These are phyloP conservation scores for Dicrurus megarhynchus DNA, from an alignment of 2,113 vertebrate genomes.

Conservation along the genomic window DNA sequence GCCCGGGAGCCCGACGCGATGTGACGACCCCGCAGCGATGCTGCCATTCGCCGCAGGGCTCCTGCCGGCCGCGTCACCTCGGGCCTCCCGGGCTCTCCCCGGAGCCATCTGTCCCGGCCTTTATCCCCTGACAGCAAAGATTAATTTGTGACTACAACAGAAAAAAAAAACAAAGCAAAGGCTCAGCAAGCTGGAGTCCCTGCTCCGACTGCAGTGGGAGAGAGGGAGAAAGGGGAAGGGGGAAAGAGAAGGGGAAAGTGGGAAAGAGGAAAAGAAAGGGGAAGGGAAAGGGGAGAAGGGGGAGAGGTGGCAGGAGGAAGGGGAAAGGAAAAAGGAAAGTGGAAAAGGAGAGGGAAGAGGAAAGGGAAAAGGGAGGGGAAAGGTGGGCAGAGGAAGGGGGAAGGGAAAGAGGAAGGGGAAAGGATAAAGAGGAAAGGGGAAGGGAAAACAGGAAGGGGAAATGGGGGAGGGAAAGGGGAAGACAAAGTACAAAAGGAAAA, in stretches of 20 bases:
- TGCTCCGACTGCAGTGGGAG: neutral
- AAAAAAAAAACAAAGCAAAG: neutral
- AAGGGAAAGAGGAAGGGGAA: neutral
- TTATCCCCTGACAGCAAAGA: constrained; percentile 41
- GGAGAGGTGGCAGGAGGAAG: neutral
- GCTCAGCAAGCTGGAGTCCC: neutral
- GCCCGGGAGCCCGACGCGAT: rapidly evolving
- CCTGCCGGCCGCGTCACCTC: neutral
- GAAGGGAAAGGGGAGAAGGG: rapidly evolving
- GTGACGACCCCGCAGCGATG: rapidly evolving
- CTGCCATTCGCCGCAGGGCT: neutral
- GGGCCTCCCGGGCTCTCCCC: neutral
- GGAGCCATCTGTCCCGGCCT: constrained; percentile 36
- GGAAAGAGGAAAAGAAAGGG: neutral
- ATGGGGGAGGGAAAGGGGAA: rapidly evolving
- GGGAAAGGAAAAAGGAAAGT: neutral
- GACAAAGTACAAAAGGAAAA: neutral
- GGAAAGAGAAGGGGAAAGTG: too few species aligned
- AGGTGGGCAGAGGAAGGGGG: neutral
- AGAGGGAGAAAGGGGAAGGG: too few species aligned
- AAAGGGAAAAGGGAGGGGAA: rapidly evolving
- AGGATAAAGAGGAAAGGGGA: neutral
- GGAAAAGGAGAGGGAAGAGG: neutral
- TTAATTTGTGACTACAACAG: constrained; percentile 37
- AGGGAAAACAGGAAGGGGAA: neutral